A percentile compares a stretch with the other conserved stretches of the same genome.
phyloP scores from a whole-genome alignment of 2,797 vertebrate species.

The Gymnothorax reevesii region DNA sequence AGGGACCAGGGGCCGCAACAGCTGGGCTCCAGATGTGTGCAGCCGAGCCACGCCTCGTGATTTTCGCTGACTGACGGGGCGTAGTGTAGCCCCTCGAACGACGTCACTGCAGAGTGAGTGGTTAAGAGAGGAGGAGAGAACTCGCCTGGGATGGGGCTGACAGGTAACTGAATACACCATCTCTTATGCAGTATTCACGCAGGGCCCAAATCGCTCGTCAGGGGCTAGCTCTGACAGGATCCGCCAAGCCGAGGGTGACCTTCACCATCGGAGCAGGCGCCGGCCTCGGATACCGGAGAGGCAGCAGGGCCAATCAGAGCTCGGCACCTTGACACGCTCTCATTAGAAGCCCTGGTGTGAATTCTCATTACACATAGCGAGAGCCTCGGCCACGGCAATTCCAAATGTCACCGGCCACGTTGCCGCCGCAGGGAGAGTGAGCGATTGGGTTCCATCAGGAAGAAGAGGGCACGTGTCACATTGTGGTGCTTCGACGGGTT shows the following conservation, averaged over 20 bases:
- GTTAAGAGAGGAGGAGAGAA: conserved; percentile 30
- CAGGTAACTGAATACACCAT: conserved; percentile 42
- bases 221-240: conserved; percentile 62
- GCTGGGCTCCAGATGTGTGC: conserved; percentile 52
- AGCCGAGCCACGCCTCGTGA: conserved; percentile 44
- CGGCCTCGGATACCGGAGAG: conserved; percentile 42
- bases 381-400: conserved; percentile 59
- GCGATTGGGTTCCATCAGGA: conserved; percentile 34
- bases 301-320: conserved; percentile 29
- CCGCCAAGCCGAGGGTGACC: conserved; percentile 63
- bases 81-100: conserved; percentile 31
- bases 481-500: neutral
- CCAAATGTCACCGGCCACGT: conserved; percentile 65
- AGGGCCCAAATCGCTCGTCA: conserved; percentile 52
- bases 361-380: conserved; percentile 59
- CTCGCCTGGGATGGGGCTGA: conserved; percentile 32
- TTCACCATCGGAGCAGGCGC: conserved; percentile 54
- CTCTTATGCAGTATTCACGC: conserved; percentile 41
- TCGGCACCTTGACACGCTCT: conserved; percentile 57
- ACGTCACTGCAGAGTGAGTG: conserved; percentile 37
- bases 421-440: conserved; percentile 36
- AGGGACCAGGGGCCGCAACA: conserved; percentile 31
- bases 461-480: neutral
- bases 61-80: conserved; percentile 27
- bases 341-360: conserved; percentile 64